phyloP scores from a whole-genome alignment of 2,113 vertebrate genomes.

The Suricata suricatta region DNA sequence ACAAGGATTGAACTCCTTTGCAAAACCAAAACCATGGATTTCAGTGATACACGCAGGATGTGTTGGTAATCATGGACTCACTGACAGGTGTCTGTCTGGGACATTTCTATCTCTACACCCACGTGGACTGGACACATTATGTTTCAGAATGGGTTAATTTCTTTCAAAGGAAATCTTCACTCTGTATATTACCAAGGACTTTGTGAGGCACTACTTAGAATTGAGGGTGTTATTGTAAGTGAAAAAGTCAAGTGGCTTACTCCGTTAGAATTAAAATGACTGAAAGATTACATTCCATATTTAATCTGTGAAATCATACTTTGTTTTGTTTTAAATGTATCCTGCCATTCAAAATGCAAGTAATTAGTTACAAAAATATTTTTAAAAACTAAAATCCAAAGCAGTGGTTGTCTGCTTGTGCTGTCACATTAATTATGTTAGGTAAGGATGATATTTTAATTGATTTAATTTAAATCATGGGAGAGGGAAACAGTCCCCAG shows the following conservation, averaged over 20 bases:
- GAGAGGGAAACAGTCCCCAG: background rate
- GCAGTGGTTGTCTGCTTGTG: background rate
- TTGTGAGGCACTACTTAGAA: background rate
- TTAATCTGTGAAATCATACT: background rate
- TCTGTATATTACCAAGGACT: background rate
- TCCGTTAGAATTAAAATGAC: background rate
- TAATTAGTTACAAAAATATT: background rate
- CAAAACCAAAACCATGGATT: background rate
- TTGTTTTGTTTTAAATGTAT: background rate
- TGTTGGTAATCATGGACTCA: background rate
- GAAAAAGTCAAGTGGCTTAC: background rate
- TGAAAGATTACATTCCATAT: background rate
- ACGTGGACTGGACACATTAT: background rate
- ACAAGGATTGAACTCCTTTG: background rate
- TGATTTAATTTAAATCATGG: background rate
- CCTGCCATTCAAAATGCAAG: background rate
- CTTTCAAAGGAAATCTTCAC: background rate
- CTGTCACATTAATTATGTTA: conserved; percentile 2
- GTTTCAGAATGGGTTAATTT: background rate
- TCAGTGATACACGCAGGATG: background rate
- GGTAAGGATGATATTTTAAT: background rate
- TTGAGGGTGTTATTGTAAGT: background rate
- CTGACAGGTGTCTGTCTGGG: background rate
- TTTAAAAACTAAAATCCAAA: background rate
- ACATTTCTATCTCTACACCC: background rate